Evolutionary conservation across 2,888 invertebrate species (phyloP).

Genomic region (Orchesella flavescens): DNA sequence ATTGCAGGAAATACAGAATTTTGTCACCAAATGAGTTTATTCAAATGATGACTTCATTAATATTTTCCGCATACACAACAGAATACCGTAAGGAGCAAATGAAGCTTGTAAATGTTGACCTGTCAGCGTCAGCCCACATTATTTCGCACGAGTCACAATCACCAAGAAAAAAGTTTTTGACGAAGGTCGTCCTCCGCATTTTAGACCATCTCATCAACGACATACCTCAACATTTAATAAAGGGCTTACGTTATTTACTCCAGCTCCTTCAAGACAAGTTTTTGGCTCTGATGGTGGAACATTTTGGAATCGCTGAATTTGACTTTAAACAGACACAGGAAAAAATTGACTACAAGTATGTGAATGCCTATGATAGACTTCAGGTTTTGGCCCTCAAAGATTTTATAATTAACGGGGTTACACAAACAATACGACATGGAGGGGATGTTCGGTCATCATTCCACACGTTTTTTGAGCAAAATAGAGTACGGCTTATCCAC

Average conservation of each 20-base stretch:
- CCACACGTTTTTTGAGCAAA: slow-evolving; percentile 56
- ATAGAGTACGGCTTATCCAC: slow-evolving; percentile 56
- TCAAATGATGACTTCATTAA: slow-evolving; percentile 44
- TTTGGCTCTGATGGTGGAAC: slow-evolving; percentile 51
- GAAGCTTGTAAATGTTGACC: neutral
- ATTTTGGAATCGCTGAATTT: slow-evolving; percentile 8
- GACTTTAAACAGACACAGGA: slow-evolving; percentile 3
- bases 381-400: slow-evolving; percentile 67
- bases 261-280: slow-evolving; percentile 65
- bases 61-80: slow-evolving; percentile 52
- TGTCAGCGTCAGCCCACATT: too few relatives aligned
- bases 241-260: slow-evolving; percentile 53
- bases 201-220: slow-evolving; percentile 40
- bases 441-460: slow-evolving; percentile 48
- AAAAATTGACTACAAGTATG: neutral
- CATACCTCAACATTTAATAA: slow-evolving; percentile 65
- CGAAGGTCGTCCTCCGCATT: slow-evolving; percentile 44
- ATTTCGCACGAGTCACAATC: slow-evolving; percentile 24
- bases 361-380: slow-evolving; percentile 56
- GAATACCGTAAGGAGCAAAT: slow-evolving; percentile 20
- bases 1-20: slow-evolving; percentile 28
- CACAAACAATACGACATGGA: slow-evolving; percentile 53
- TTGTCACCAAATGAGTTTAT: slow-evolving; percentile 59
- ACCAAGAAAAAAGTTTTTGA: slow-evolving; percentile 48
- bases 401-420: slow-evolving; percentile 62